Evolutionary conservation across 2,888 invertebrate species (phyloP), one percentile per base, ranked within the genome.

Genomic region (Myathropa florea): DNA sequence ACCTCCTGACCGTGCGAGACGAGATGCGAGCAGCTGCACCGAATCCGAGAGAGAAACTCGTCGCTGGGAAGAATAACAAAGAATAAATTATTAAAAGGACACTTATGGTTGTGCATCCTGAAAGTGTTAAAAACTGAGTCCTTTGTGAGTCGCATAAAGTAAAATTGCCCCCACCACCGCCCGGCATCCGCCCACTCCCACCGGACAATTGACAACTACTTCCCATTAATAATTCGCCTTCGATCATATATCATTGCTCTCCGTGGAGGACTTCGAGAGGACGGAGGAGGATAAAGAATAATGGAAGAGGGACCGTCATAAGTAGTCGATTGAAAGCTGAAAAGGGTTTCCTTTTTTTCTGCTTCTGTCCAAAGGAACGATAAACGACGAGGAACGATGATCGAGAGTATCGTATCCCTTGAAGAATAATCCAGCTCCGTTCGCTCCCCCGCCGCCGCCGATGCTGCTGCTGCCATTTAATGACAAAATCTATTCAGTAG

Each of bases 141-240:
- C 23, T 72, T 79, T 86, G 67, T 82, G 26, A 65, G 7, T 39
- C 59, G 75, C 61, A 30, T 55, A 55, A 71, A 53, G 30, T 39
- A 46, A 46, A 57, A n/a, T n/a, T 70, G 59, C 57, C n/a, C 24
- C 10, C 26, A 39, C 46, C 63, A 82, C 14, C 39, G 30, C 67
- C 65, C 4, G n/a, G 39, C n/a, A 63, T 76, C 60, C 39, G 6
- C 26, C 39, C 30, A 57, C 30, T 79, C 79, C 75, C 65, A 39
- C 79, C 73, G 86, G 75, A 86, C 83, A 83, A 84, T 86, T 86
- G 86, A 86, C 86, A 86, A 79, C 86, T 78, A 83, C 86, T 86
- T 86, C 23, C 83, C 86, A 86, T 86, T 86, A 86, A 86, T 86
- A 86, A 86, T 83, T 83, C 73, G 46, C 78, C 55, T 61, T 78